Percentiles rank a stretch among this genome's conserved stretches.
These are phyloP conservation scores for Polydesmus complanatus DNA, from an alignment of 2,888 invertebrate species.

Conservation along the genomic window DNA sequence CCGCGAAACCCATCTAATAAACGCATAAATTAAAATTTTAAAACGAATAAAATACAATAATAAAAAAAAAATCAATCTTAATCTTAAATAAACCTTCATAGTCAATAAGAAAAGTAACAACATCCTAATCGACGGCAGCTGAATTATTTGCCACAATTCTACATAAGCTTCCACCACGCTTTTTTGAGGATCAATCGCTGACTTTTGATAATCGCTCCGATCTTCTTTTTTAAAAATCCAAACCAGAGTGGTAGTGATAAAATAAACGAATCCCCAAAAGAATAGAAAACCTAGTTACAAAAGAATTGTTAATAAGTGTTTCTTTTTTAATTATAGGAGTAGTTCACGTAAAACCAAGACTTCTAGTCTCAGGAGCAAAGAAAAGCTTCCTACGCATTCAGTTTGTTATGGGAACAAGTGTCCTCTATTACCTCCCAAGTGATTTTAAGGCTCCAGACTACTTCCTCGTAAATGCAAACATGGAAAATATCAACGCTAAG, in stretches of 20 bases:
- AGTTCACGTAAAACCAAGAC: background rate
- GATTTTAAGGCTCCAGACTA: no score
- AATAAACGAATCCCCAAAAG: conserved; percentile 89
- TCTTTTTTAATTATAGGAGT: background rate
- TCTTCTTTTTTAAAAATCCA: conserved; percentile 73
- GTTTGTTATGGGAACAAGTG: no score
- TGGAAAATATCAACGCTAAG: no score
- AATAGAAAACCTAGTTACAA: conserved; percentile 58
- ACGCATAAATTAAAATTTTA: no score
- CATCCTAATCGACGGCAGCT: conserved; percentile 63
- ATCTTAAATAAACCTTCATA: conserved; percentile 54
- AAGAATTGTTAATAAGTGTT: background rate
- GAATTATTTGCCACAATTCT: conserved; percentile 65
- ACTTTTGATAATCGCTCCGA: conserved; percentile 35
- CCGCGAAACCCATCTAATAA: conserved; percentile 75
- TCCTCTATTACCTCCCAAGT: no score
- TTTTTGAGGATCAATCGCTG: no score
- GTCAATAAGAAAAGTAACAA: conserved; percentile 71
- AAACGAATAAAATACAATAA: background rate
- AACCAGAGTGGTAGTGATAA: conserved; percentile 76
- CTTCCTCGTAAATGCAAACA: no score
- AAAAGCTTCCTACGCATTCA: no score
- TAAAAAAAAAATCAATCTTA: background rate
- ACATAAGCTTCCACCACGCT: conserved; percentile 58
- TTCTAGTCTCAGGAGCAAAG: no score